Conservation (phyloP, 2,888 invertebrate species). For the Archips xylosteana region DNA sequence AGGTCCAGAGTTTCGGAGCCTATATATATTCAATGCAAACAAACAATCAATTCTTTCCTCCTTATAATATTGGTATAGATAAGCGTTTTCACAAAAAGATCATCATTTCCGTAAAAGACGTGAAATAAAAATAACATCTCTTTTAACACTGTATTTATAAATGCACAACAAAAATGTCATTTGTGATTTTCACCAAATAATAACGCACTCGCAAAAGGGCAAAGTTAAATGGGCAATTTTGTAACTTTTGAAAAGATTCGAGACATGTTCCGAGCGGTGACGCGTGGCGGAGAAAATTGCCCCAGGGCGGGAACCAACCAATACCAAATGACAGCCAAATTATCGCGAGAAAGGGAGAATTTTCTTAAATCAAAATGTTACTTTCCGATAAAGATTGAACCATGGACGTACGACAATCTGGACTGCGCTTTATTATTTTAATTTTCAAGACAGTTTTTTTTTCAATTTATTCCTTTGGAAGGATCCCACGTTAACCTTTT, state of each 20-base stretch:
- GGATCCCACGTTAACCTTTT: no score
- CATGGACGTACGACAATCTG: background rate
- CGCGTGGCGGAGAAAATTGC: constrained; percentile 38
- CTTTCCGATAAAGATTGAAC: constrained; percentile 2
- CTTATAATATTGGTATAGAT: no score
- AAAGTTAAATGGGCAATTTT: constrained; percentile 39
- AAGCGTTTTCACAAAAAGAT: no score
- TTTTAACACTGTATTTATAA: constrained; percentile 59
- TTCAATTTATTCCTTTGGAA: no score
- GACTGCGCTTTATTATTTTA: background rate
- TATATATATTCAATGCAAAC: no score
- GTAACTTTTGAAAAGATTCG: constrained; percentile 31
- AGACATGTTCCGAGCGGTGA: constrained; percentile 31
- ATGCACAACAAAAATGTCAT: constrained; percentile 10
- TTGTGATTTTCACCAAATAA: constrained; percentile 20
- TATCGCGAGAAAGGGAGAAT: constrained; percentile 29
- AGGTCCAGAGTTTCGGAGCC: no score
- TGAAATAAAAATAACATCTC: background rate
- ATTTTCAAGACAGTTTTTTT: background rate
- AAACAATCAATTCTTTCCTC: no score
- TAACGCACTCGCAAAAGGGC: constrained; percentile 8
- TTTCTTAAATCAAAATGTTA: constrained; percentile 20
- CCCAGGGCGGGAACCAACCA: constrained; percentile 30
- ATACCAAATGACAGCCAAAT: constrained; percentile 36
- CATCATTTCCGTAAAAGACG: no score